A percentile compares a stretch with the other conserved stretches of the same genome.
These are phyloP conservation scores for Neopipo cinnamomea DNA, from an alignment of 2,113 vertebrate species.

Conservation along the genomic window DNA sequence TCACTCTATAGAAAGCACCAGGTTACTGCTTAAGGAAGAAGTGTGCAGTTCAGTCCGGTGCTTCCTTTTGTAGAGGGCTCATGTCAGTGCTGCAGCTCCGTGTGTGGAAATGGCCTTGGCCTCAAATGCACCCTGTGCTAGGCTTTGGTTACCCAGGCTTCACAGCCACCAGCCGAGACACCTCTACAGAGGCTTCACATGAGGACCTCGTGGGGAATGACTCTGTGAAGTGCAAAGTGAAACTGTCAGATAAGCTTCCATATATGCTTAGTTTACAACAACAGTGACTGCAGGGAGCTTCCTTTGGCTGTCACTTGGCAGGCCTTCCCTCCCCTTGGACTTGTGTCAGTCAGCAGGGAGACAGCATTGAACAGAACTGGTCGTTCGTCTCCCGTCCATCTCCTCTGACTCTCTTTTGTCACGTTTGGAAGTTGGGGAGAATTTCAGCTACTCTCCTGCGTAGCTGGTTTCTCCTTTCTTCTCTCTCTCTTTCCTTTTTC, in stretches of 20 bases:
- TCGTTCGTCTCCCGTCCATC: neutral
- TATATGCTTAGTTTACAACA: neutral
- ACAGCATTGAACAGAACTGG: neutral
- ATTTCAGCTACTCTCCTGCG: constrained; percentile 85
- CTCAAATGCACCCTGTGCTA: neutral
- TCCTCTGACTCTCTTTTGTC: neutral
- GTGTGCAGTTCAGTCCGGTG: neutral
- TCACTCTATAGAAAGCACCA: neutral
- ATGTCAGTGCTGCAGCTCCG: neutral
- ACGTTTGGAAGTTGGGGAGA: constrained; percentile 81
- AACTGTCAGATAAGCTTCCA: neutral
- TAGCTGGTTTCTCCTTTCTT: constrained; percentile 79
- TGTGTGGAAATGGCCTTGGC: neutral
- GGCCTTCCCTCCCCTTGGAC: neutral
- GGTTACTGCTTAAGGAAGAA: neutral
- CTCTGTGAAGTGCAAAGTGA: neutral
- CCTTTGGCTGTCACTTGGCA: neutral
- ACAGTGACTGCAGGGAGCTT: neutral
- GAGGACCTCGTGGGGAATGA: neutral
- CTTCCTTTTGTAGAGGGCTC: neutral
- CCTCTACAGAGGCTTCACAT: rapidly evolving
- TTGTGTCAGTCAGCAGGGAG: neutral
- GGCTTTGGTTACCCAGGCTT: neutral
- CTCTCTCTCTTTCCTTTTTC: constrained; percentile 78
- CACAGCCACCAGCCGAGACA: neutral